phyloP scores from a whole-genome alignment of 2,888 invertebrate species.

The Meghimatium bilineatum region DNA sequence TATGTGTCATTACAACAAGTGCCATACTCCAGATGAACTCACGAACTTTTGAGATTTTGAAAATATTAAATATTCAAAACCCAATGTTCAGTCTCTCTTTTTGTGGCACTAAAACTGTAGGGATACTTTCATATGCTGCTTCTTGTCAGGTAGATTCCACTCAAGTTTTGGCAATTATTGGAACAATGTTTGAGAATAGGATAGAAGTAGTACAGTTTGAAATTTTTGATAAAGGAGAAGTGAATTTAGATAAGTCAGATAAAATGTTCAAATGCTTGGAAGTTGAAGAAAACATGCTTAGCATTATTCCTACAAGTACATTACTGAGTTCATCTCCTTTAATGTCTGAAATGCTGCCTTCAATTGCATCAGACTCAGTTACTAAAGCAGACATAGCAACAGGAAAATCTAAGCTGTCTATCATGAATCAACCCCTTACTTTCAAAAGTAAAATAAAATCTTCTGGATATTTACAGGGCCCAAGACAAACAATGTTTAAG shows the following conservation, averaged over 20 bases:
- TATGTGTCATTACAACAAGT: constrained; percentile 68
- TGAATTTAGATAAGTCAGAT: background rate
- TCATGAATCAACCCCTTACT: constrained; percentile 69
- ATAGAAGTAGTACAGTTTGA: constrained; percentile 49
- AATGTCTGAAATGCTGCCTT: constrained; percentile 66
- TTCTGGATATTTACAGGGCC: constrained; percentile 72
- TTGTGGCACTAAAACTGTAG: constrained; percentile 30
- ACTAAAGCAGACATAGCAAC: constrained; percentile 52
- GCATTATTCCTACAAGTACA: constrained; percentile 55
- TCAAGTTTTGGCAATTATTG: constrained; percentile 41
- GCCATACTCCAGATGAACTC: constrained; percentile 68
- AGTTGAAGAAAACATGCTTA: constrained; percentile 21
- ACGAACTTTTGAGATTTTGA: constrained; percentile 63
- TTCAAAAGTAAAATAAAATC: constrained; percentile 73
- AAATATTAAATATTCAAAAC: constrained; percentile 60
- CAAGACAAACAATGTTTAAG: constrained; percentile 67
- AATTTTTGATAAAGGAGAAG: background rate
- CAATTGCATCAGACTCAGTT: constrained; percentile 53
- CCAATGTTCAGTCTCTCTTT: constrained; percentile 34
- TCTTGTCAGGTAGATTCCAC: constrained; percentile 14
- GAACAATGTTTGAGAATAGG: constrained; percentile 50
- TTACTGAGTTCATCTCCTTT: constrained; percentile 68
- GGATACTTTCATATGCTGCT: constrained; percentile 39
- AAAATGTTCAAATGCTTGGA: background rate
- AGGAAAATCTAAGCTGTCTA: constrained; percentile 54